These are phyloP conservation scores for Morus bassanus DNA, from an alignment of 2,797 vertebrate genomes.

Conservation along the genomic window DNA sequence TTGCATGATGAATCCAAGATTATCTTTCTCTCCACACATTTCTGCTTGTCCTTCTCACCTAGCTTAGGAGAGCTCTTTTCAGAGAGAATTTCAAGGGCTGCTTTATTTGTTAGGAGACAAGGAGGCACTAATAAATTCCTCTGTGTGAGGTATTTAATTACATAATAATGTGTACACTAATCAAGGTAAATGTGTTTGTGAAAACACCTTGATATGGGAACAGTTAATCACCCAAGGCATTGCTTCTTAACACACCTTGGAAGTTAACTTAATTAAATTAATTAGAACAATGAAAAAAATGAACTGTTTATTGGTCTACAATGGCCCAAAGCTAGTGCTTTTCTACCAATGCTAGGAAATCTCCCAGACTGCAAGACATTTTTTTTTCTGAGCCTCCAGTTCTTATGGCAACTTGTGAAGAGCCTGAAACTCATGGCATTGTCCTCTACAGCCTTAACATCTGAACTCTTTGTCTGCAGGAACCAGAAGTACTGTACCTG, in stretches of 20 bases:
- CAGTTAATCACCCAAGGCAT: slow-evolving; percentile 85
- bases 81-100: slow-evolving; percentile 74
- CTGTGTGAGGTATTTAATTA: slow-evolving; percentile 84
- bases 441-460: slow-evolving; percentile 2
- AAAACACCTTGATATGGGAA: slow-evolving; percentile 85
- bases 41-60: slow-evolving; percentile 59
- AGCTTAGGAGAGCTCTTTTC: slow-evolving; percentile 66
- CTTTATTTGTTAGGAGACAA: slow-evolving; percentile 81
- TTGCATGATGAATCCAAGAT: slow-evolving; percentile 30
- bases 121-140: slow-evolving; percentile 84
- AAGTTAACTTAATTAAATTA: slow-evolving; percentile 85
- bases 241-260: slow-evolving; percentile 82
- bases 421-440: slow-evolving; percentile 24
- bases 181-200: slow-evolving; percentile 85
- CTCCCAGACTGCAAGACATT: slow-evolving; percentile 34
- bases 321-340: slow-evolving; percentile 72
- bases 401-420: slow-evolving; percentile 23
- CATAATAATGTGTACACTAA: slow-evolving; percentile 86
- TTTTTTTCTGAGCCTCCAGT: neutral
- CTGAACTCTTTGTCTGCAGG: slow-evolving; percentile 49
- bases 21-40: slow-evolving; percentile 23
- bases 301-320: slow-evolving; percentile 81
- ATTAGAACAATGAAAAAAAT: slow-evolving; percentile 81
- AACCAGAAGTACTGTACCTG: neutral
- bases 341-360: slow-evolving; percentile 70